Evolutionary conservation across 1,140 invertebrate species (phyloP).

Genomic region (Drosophila guanche): DNA sequence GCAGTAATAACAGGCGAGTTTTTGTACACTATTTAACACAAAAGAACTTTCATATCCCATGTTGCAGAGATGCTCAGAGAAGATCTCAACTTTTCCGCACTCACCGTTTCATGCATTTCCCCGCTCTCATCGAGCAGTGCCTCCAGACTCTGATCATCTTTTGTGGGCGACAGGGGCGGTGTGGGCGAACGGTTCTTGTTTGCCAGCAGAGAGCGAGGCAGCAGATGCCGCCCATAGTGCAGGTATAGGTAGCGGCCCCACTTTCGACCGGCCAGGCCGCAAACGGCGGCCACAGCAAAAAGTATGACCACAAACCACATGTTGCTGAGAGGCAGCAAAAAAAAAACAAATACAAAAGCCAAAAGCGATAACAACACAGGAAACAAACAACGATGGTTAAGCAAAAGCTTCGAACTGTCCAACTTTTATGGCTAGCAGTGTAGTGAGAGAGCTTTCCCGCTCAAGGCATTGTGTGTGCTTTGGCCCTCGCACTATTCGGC

Average conservation of each 20-base stretch:
- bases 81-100: slow-evolving; percentile 20
- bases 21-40: too few relatives aligned
- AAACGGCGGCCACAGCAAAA: slow-evolving; percentile 53
- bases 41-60: too few relatives aligned
- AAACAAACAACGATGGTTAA: too few relatives aligned
- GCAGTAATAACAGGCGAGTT: slow-evolving; percentile 15
- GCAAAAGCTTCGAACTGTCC: slow-evolving; percentile 4
- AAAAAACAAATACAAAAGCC: slow-evolving; percentile 25
- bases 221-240: slow-evolving; percentile 73
- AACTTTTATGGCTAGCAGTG: slow-evolving; percentile 55
- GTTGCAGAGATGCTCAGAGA: too few relatives aligned
- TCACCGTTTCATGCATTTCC: slow-evolving; percentile 83
- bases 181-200: slow-evolving; percentile 78
- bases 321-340: slow-evolving; percentile 37
- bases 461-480: slow-evolving; percentile 23
- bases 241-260: slow-evolving; percentile 79
- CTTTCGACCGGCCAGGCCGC: slow-evolving; percentile 72
- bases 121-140: slow-evolving; percentile 76
- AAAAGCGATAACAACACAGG: too few relatives aligned
- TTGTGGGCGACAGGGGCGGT: slow-evolving; percentile 72
- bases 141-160: slow-evolving; percentile 81
- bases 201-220: slow-evolving; percentile 71
- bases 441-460: slow-evolving; percentile 52
- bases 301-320: slow-evolving; percentile 75
- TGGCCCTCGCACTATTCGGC: slow-evolving; percentile 8